Base-by-base conservation (phyloP, 2,113 vertebrate genomes). In the Colinus virginianus region DNA sequence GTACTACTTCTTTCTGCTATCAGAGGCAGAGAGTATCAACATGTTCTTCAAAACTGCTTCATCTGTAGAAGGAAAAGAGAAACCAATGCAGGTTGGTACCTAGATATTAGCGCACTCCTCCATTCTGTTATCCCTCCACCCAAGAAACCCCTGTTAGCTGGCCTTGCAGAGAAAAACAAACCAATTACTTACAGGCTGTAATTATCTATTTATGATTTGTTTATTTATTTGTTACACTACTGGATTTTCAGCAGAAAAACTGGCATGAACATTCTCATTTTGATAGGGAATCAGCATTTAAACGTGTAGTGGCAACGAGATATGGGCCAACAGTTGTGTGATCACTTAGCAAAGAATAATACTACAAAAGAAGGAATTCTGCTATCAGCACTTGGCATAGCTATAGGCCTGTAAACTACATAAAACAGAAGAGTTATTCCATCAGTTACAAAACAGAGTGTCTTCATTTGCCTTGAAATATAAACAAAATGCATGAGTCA, bases 341-440 rank as follows among this genome's bases (percentile, higher is more conserved):
- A 93, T 92, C 83, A 64, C 30, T 84, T 53, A 62, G 67, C 45
- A 88, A 90, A 74, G 53, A 88, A 88, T 87, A 66, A 78, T 68
- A 61, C 80, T 69, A 62, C 3, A 4, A 63, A 23, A 83, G 55
- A 64, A 78, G 45, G 80, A 69, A 49, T 90, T 80, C 43, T 86
- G 45, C 34, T 68, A 20, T 76, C 51, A 58, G 7, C 2, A 63
- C 14, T 67, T 48, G 26, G 11, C 71, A 26, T 34, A 77, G 74
- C 61, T 78, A 68, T 30, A 68, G 12, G 30, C 26, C 51, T 81
- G 56, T 89, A 71, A 90, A 48, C n/a, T 87, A n/a, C 76, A 89
- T 81, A 68, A 90, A 82, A 79, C 51, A 84, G 25, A 74, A 84
- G 23, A 63, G 16, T 62, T 83, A 23, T 20, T 88, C 20, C 7